Evolutionary conservation across 2,797 vertebrate genomes (phyloP).

Genomic region (Oreochromis mossambicus): DNA sequence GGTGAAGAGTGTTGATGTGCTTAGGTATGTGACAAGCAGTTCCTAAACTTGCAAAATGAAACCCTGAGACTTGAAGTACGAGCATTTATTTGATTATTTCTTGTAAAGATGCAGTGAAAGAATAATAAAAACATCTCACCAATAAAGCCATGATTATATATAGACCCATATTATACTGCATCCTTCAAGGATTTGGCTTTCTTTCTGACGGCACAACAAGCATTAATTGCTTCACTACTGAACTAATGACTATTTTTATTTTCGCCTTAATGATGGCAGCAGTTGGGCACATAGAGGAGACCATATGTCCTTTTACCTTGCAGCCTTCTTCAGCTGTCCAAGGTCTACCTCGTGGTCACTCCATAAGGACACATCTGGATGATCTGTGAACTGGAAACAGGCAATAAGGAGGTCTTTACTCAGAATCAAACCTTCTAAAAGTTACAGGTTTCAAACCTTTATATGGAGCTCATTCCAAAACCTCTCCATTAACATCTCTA

Average conservation of each 20-base stretch:
- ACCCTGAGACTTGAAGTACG: not conserved
- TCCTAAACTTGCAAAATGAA: not conserved
- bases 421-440: not conserved
- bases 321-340: not conserved
- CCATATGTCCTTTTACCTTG: slow-evolving; percentile 2
- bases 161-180: not conserved
- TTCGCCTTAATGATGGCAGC: not conserved
- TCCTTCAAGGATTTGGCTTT: not conserved
- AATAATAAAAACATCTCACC: not conserved
- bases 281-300: not conserved
- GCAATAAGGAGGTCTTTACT: not conserved
- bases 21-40: not conserved
- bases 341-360: not conserved
- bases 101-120: not conserved
- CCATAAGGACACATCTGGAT: slow-evolving; percentile 15
- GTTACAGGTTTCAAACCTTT: not conserved
- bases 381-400: not conserved
- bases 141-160: not conserved
- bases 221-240: not conserved
- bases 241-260: not conserved
- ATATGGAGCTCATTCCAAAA: not conserved
- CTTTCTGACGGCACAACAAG: not conserved
- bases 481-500: not conserved
- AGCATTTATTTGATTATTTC: not conserved
- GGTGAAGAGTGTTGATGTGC: not conserved